Evolutionary conservation across 2,113 vertebrate genomes (phyloP), one percentile per base, ranked within the genome.

Genomic region (Hipposideros armiger): DNA sequence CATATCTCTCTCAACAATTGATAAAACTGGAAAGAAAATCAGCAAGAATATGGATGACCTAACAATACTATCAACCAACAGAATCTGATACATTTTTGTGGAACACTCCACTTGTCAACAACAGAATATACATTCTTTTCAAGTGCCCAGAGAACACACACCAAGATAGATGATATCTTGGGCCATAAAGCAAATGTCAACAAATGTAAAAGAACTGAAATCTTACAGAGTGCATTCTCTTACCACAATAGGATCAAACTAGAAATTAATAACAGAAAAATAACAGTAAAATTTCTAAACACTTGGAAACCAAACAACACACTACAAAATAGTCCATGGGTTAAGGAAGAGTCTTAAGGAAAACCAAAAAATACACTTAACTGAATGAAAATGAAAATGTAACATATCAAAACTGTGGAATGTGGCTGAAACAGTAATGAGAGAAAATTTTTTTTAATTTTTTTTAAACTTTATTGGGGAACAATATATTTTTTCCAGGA

Each of bases 381-480:
- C 73, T 60, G 54, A 50, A 19, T 78, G 52, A 87, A 93, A 78
- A 93, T 47, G 45, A 82, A 73, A 94, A 82, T 6, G 73, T 28
- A 45, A 9, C 7, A 11, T 28, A 45, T 26, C 32, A 30, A 69
- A 91, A 54, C n/a, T 82, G 56, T 45, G 30, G 28, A 47, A 30
- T 58, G 40, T 3, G 40, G 47, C 76, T 67, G 16, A 66, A 80
- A 47, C n/a, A n/a, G 73, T 26, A 58, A 87, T 60, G 11, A 50
- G 3, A 74, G 42, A 36, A 36, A 36, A 36, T 36, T 36, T 36
- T 36, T 36, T 36, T 36, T 36, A 36, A 36, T 36, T 36, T 36
- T 36, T 36, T 36, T 36, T 36, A 36, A 36, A 36, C 36, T 36
- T 36, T 36, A 36, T 36, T 36, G 36, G 36, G 36, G 36, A 36